Base-by-base conservation (phyloP, 2,888 invertebrate species). In the Acheta domesticus region DNA sequence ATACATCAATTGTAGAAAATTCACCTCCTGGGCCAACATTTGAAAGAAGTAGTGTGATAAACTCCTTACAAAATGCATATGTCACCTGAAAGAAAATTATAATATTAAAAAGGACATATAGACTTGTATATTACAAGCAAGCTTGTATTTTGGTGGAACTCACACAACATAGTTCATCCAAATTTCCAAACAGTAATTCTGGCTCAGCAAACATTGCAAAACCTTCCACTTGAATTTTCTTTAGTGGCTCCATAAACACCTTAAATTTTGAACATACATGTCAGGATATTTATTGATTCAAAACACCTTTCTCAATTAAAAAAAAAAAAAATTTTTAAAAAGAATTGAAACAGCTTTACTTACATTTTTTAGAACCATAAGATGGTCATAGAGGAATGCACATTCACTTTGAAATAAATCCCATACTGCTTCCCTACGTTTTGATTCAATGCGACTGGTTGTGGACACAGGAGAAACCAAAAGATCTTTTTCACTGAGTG, bases 171-270 rank as follows among this genome's bases (percentile, higher is more conserved):
- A 91, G 86, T 84, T 91, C 90, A 83, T 91, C 90, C 82, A 91
- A 84, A 84, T 91, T 91, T 20, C 90, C 90, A 84, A 91, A 91
- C 11, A 91, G 87, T 73, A 91, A 87, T 83, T 89, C 89, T 4
- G 91, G 91, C 83, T 91, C 91, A 12, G 90, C 90, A 83, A 89
- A 90, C 89, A 91, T 89, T 16, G 90, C 87, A 84, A 88, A 90
- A 16, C 91, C 91, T 84, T 91, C 91, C 14, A 91, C 91, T 84
- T 91, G 91, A 50, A 90, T 88, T 83, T 90, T 89, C 85, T 91
- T 91, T 84, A 91, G 83, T 1, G 91, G 91, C 83, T 91, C 91
- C 88, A 91, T 89, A 85, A 90, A 91, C 81, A 91, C 91, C 89
- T 91, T 84, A 16, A 85, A 82, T 81, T 74, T n/a, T 49, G 20